Conservation (phyloP, 2,113 vertebrate genomes). For the Pelmatolapia mariae region DNA sequence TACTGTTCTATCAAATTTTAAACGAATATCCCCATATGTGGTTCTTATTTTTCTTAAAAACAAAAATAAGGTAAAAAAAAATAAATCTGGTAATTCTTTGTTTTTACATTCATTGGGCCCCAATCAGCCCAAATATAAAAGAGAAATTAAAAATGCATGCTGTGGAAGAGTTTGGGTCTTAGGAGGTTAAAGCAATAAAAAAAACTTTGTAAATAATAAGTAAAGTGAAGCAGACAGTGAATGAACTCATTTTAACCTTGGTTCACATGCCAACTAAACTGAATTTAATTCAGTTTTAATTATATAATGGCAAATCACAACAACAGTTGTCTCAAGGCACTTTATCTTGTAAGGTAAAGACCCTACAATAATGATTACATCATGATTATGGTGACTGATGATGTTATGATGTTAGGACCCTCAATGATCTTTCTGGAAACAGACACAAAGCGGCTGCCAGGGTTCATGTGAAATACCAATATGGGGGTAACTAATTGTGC, state of each 20-base stretch:
- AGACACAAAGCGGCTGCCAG: background rate
- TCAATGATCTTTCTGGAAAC: background rate
- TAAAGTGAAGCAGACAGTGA: background rate
- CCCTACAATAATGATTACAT: background rate
- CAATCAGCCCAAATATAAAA: background rate
- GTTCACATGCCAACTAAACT: background rate
- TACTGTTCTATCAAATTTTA: background rate
- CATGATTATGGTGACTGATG: background rate
- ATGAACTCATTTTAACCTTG: background rate
- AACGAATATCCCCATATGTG: background rate
- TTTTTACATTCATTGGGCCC: background rate
- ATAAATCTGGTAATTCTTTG: background rate
- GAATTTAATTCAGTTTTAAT: background rate
- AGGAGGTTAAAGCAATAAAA: background rate
- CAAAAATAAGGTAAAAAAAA: background rate
- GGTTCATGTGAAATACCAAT: background rate
- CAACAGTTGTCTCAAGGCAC: background rate
- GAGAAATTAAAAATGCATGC: background rate
- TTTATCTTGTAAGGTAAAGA: background rate
- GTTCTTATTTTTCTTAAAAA: background rate
- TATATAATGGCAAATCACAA: background rate
- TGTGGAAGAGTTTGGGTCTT: background rate
- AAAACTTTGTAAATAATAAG: too few relatives aligned
- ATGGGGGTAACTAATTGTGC: slow-evolving; percentile 12
- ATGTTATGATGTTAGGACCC: background rate